Percentiles rank a stretch among this genome's conserved stretches.
Conservation (phyloP, 2,888 invertebrate genomes). For the Labia minor region DNA sequence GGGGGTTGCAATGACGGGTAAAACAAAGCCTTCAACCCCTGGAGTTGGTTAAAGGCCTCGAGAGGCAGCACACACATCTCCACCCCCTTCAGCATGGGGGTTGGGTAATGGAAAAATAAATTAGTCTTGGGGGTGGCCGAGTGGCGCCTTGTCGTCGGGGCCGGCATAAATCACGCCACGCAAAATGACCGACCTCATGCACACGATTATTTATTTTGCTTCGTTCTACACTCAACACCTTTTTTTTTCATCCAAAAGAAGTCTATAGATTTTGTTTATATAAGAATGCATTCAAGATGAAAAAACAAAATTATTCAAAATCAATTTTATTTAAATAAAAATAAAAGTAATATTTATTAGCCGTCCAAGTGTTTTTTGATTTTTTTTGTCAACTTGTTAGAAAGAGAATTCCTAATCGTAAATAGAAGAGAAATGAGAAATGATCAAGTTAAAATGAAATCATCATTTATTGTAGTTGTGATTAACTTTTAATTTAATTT, state of each 20-base stretch:
- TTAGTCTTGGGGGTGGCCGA: neutral
- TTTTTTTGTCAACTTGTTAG: too few relatives aligned
- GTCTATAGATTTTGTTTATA: too few relatives aligned
- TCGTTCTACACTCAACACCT: constrained; percentile 1
- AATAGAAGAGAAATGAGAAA: too few relatives aligned
- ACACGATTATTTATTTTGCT: constrained; percentile 13
- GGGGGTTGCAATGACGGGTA: constrained; percentile 13
- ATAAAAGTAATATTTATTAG: too few relatives aligned
- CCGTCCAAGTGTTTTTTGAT: too few relatives aligned
- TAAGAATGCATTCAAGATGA: too few relatives aligned
- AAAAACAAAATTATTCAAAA: too few relatives aligned
- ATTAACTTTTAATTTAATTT: too few relatives aligned
- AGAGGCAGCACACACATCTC: constrained; percentile 4
- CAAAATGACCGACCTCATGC: constrained; percentile 6
- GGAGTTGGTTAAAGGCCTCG: constrained; percentile 13
- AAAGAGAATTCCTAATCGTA: too few relatives aligned
- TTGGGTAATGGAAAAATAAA: constrained; percentile 7
- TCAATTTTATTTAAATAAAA: too few relatives aligned
- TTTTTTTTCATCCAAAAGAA: neutral
- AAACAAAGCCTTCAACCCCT: constrained; percentile 13
- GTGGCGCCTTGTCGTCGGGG: neutral
- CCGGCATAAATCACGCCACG: constrained; percentile 13
- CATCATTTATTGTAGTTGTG: too few relatives aligned
- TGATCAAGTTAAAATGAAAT: too few relatives aligned
- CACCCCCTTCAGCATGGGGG: neutral